Base-by-base conservation (phyloP, 1,140 invertebrate genomes). In the Cephus cinctus region DNA sequence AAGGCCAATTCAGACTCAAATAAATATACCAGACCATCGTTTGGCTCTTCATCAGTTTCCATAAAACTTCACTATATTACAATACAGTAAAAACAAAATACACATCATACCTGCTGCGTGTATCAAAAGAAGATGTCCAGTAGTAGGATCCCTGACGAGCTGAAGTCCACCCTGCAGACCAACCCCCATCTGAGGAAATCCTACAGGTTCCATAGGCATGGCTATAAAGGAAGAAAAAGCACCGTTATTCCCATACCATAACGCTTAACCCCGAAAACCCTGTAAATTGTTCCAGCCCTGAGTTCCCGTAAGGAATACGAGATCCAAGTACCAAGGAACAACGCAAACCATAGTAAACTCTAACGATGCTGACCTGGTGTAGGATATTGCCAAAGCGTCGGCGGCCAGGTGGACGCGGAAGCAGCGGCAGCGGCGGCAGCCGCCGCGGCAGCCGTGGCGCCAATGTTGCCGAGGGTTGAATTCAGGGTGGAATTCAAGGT, bases 61-160 rank as follows among this genome's bases (percentile, higher is more conserved):
- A 19, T 43, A 16, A 15, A 42, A 42, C 40, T 12, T 11, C 41
- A 43, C 41, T 19, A 25, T 8, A 11, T 43, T 4, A 31, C 30
- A 43, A 34, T 34, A 11, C 9, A 19, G 5, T 32, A 32, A 16
- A 36, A 6, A 43, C 21, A 25, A 25, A 25, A 41, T 32, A 47
- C 16, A 8, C 43, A 35, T 69, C 69, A 73, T 77, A 84, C 83
- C 82, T 56, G 85, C 80, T 8, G 83, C 76, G 32, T 90, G 89
- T 48, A 92, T 80, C 32, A 93, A 80, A 32, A 92, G 80, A 25
- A 92, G 78, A 50, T 90, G 87, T 25, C 89, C 89, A 14, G 85
- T 88, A 11, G 87, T 80, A 16, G 89, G 87, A 74, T 94, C 90
- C 36, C 90, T 80, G 32, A 89, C 86, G 55, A 93, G 78, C 71